Conservation (phyloP, 2,888 invertebrate genomes). For the Panorpa germanica region DNA sequence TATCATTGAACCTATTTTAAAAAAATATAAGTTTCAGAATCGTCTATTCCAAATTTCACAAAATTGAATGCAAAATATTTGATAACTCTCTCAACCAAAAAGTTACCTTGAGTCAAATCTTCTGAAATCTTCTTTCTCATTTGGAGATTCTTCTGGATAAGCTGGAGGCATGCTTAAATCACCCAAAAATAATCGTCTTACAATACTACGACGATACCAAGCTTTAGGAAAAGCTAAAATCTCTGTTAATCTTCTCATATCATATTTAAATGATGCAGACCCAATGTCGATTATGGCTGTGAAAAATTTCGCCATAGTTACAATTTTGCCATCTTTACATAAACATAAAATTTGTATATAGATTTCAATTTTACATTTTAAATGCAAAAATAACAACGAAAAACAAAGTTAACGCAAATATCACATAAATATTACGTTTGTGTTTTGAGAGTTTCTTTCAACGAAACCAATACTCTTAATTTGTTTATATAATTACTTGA, state of each 20-base stretch:
- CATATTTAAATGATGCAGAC: constrained; percentile 93
- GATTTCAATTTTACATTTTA: not conserved
- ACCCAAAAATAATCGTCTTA: constrained; percentile 79
- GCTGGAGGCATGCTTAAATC: constrained; percentile 51
- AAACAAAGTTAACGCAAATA: not conserved
- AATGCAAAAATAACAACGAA: not conserved
- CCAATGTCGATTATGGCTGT: constrained; percentile 90
- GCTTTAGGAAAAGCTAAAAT: constrained; percentile 96
- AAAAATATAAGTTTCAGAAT: too few species aligned
- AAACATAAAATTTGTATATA: constrained; percentile 4
- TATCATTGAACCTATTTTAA: too few species aligned
- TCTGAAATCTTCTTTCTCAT: not conserved
- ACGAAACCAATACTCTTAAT: too few species aligned
- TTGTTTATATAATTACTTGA: constrained; percentile 42
- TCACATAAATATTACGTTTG: too few species aligned
- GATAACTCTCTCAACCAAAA: too few species aligned
- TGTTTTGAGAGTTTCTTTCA: too few species aligned
- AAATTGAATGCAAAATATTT: too few species aligned
- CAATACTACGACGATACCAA: constrained; percentile 92
- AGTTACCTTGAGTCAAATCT: not conserved
- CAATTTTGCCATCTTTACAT: not conserved
- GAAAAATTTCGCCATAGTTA: constrained; percentile 11
- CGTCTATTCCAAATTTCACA: too few species aligned
- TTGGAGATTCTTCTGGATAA: constrained; percentile 14
- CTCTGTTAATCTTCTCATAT: constrained; percentile 92